Evolutionary conservation across 2,113 vertebrate species (phyloP).

Genomic region (Albula goreensis): DNA sequence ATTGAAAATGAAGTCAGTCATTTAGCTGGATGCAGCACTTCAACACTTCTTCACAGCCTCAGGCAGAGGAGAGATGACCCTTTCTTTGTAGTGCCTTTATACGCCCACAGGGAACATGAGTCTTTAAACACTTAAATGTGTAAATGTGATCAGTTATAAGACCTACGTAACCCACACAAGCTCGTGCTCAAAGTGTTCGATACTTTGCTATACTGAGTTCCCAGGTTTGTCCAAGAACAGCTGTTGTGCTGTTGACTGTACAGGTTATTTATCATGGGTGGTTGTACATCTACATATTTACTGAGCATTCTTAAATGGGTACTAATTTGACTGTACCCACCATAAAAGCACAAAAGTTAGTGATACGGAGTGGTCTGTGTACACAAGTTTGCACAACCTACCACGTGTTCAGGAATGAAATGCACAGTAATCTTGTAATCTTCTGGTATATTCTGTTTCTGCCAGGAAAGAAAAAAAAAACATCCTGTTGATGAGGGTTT

Average conservation of each 20-base stretch:
- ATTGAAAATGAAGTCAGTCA: background rate
- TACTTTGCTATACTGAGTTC: too few relatives aligned
- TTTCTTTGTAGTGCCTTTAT: too few relatives aligned
- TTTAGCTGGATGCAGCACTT: background rate
- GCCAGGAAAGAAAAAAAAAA: slow-evolving; percentile 8
- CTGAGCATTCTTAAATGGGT: too few relatives aligned
- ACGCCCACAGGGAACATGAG: too few relatives aligned
- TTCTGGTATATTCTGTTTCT: slow-evolving; percentile 57
- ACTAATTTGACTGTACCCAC: too few relatives aligned
- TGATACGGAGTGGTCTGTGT: too few relatives aligned
- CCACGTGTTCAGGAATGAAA: slow-evolving; percentile 50
- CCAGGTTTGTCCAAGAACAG: too few relatives aligned
- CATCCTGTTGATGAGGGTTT: background rate
- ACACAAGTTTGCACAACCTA: slow-evolving; percentile 30
- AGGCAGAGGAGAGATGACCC: too few relatives aligned
- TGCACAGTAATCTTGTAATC: slow-evolving; percentile 52
- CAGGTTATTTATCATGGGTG: too few relatives aligned
- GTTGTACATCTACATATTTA: too few relatives aligned
- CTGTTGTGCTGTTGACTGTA: too few relatives aligned
- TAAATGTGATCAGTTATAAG: background rate
- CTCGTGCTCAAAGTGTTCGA: background rate
- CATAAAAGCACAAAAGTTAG: too few relatives aligned
- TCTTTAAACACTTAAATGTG: background rate
- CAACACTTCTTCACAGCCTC: background rate
- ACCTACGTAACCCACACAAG: background rate